Evolutionary conservation across 1,140 invertebrate genomes (phyloP).

Genomic region (Neoseiulus cucumeris): DNA sequence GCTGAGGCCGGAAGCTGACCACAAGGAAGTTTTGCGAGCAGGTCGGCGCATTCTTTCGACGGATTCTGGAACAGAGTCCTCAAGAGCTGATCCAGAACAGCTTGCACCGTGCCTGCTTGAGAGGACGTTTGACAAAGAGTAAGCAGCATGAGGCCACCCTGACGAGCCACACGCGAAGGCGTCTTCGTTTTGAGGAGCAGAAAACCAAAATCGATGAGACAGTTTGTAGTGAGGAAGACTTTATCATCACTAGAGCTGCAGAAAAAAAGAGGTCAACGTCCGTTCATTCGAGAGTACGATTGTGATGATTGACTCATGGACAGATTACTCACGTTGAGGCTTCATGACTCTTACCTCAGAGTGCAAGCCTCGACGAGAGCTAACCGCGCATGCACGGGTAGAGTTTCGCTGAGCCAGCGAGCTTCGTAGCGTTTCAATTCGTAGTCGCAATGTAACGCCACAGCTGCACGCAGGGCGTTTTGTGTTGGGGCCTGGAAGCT

Average conservation of each 20-base stretch:
- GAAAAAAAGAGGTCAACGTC: neutral
- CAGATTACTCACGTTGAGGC: too few relatives aligned
- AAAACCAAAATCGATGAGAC: slow-evolving; percentile 4
- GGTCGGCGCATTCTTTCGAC: neutral
- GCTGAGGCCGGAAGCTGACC: neutral
- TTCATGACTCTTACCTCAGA: slow-evolving; percentile 7
- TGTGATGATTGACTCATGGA: too few relatives aligned
- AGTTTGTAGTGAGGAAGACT: neutral
- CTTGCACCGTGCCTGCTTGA: neutral
- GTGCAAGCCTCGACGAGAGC: neutral
- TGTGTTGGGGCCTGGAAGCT: neutral
- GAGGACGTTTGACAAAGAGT: neutral
- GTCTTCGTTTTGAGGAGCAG: neutral
- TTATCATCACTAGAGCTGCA: neutral
- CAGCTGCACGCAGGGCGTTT: neutral
- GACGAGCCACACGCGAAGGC: neutral
- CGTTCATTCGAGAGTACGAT: neutral
- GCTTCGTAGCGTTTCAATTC: neutral
- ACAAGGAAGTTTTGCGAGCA: neutral
- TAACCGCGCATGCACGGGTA: neutral
- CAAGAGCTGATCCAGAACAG: neutral
- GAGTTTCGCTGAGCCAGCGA: neutral
- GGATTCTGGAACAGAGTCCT: neutral
- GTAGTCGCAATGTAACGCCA: neutral
- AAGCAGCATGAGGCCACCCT: neutral